A percentile compares a stretch with the other conserved stretches of the same genome.
Evolutionary conservation across 2,113 vertebrate genomes (phyloP).

Genomic region (Odontesthes bonariensis): DNA sequence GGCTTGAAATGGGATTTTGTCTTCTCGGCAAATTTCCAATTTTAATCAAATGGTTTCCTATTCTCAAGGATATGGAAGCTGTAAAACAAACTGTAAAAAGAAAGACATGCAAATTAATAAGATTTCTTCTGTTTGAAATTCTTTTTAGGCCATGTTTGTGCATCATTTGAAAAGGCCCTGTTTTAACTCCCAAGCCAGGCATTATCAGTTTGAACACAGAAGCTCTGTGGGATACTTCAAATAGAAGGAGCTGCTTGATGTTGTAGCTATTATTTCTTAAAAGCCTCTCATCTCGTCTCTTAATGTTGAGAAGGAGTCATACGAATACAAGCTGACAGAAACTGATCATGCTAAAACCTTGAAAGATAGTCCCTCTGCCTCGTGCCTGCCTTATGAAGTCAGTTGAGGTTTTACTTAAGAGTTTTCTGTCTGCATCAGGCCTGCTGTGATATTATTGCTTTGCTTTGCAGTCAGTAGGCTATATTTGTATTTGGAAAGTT

Average conservation of each 20-base stretch:
- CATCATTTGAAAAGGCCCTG: neutral
- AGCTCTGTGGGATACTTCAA: slow-evolving; percentile 15
- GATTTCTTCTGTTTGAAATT: neutral
- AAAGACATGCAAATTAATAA: slow-evolving; percentile 1
- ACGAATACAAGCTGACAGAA: slow-evolving; percentile 47
- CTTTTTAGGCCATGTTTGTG: slow-evolving; percentile 19
- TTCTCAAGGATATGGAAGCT: slow-evolving; percentile 3
- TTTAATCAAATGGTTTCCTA: slow-evolving; percentile 51
- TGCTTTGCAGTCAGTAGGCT: too few relatives aligned
- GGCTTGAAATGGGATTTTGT: slow-evolving; percentile 52
- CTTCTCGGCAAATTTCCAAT: slow-evolving; percentile 22
- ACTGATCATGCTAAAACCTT: slow-evolving; percentile 37
- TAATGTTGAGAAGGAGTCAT: slow-evolving; percentile 14
- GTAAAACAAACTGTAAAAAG: slow-evolving; percentile 24
- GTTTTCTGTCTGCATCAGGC: slow-evolving; percentile 2
- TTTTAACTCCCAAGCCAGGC: neutral
- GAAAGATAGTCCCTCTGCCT: slow-evolving; percentile 31
- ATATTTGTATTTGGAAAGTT: too few relatives aligned
- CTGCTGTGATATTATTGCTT: neutral
- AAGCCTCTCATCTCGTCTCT: slow-evolving; percentile 37
- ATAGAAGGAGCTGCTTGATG: slow-evolving; percentile 21
- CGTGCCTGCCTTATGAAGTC: slow-evolving; percentile 20
- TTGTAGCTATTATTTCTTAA: slow-evolving; percentile 42
- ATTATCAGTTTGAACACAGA: slow-evolving; percentile 16
- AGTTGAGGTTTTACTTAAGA: neutral